These are phyloP conservation scores for Coremacera marginata DNA, from an alignment of 2,888 invertebrate genomes.

Conservation along the genomic window DNA sequence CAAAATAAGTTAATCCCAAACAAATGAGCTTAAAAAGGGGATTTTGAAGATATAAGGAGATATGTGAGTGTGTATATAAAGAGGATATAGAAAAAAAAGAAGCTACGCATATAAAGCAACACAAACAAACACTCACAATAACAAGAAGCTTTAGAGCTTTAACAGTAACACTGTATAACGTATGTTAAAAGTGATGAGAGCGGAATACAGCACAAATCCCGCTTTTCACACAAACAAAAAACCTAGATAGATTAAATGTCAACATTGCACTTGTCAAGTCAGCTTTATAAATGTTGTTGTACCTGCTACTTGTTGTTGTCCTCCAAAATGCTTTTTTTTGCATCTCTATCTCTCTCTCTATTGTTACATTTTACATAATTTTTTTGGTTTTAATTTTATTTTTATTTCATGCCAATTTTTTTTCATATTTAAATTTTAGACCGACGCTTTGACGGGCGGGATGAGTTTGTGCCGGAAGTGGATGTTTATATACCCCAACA, in stretches of 20 bases:
- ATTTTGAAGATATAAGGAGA: background rate
- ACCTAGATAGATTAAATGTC: slow-evolving; percentile 8
- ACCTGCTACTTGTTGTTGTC: slow-evolving; percentile 13
- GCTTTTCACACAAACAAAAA: background rate
- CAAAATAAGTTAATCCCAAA: slow-evolving; percentile 5
- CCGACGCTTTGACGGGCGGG: slow-evolving; percentile 40
- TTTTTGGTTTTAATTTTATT: background rate
- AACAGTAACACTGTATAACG: no score
- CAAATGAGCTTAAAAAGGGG: background rate
- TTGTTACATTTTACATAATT: background rate
- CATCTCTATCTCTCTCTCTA: background rate
- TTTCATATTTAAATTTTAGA: background rate
- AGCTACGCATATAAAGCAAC: background rate
- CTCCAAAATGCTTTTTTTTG: background rate
- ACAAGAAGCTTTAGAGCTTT: background rate
- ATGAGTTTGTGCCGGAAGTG: slow-evolving; percentile 57
- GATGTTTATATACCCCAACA: slow-evolving; percentile 64
- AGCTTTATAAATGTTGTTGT: background rate
- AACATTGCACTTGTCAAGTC: slow-evolving; percentile 3
- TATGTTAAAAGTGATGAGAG: background rate
- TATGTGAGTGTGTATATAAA: background rate
- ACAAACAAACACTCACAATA: background rate
- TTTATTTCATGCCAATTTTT: background rate
- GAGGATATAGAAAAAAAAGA: background rate
- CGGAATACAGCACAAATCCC: background rate